Percentiles rank a stretch among this genome's conserved stretches.
Evolutionary conservation across 2,888 invertebrate genomes (phyloP).

Genomic region (Drosophila pegasa): DNA sequence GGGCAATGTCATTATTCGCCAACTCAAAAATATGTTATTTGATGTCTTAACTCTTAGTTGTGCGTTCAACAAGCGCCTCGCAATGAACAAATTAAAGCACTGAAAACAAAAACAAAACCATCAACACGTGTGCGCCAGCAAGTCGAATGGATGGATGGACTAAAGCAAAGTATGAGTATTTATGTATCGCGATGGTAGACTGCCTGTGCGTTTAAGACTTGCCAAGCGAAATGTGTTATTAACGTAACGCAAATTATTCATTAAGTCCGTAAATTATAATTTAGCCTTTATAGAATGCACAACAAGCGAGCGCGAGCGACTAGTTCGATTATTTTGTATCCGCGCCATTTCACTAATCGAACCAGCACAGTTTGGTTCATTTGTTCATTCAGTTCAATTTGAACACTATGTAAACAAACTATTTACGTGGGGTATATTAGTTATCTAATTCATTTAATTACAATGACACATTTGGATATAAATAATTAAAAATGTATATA

Average conservation of each 20-base stretch:
- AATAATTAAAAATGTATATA: not conserved
- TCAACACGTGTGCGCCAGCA: slow-evolving; percentile 52
- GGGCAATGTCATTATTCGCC: slow-evolving; percentile 52
- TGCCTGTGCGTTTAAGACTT: slow-evolving; percentile 27
- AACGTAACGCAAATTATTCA: slow-evolving; percentile 42
- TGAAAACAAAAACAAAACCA: slow-evolving; percentile 56
- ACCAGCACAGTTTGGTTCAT: slow-evolving; percentile 41
- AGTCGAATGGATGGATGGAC: not conserved
- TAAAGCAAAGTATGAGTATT: not conserved
- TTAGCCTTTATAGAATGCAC: slow-evolving; percentile 11
- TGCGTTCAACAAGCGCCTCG: slow-evolving; percentile 27
- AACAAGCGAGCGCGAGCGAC: slow-evolving; percentile 18
- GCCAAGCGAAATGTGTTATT: slow-evolving; percentile 43
- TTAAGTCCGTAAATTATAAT: slow-evolving; percentile 22
- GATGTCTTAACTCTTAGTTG: slow-evolving; percentile 28
- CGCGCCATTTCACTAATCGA: slow-evolving; percentile 37
- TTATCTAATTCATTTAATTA: not conserved
- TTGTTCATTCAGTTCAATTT: slow-evolving; percentile 33
- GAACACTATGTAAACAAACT: slow-evolving; percentile 49
- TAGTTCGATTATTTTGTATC: slow-evolving; percentile 37
- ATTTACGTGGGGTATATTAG: slow-evolving; percentile 34
- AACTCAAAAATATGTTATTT: slow-evolving; percentile 21
- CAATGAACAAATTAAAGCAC: slow-evolving; percentile 38
- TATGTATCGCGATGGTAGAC: not conserved
- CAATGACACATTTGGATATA: not conserved